Evolutionary conservation across 1,140 invertebrate species (phyloP).

Genomic region (Patella vulgata): DNA sequence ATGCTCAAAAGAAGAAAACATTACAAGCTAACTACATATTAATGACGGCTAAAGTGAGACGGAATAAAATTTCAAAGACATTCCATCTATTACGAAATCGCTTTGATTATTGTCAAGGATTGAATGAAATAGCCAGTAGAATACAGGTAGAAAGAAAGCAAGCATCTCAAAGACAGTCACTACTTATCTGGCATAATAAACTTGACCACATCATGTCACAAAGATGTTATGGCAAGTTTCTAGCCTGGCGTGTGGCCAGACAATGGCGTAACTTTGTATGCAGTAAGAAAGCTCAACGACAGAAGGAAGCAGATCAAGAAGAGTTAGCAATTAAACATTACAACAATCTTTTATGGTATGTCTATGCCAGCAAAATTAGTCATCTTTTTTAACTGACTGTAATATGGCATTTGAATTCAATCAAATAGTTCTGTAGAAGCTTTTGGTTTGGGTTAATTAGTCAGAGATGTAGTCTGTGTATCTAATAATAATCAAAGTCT

Average conservation of each 20-base stretch:
- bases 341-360: constrained; percentile 22
- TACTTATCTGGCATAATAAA: constrained; percentile 14
- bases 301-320: constrained; percentile 11
- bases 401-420: too few relatives aligned
- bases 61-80: constrained; percentile 1
- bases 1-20: background rate
- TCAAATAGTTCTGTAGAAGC: too few relatives aligned
- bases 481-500: too few relatives aligned
- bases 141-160: constrained; percentile 2
- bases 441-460: too few relatives aligned
- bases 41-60: background rate
- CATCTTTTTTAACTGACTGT: too few relatives aligned
- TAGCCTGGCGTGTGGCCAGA: constrained; percentile 6
- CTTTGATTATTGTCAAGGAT: constrained; percentile 26
- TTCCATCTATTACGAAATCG: constrained; percentile 14
- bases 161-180: background rate
- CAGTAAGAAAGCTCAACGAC: constrained; percentile 9
- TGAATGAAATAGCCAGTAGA: constrained; percentile 7
- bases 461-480: too few relatives aligned
- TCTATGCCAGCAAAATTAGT: too few relatives aligned
- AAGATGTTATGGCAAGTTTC: constrained; percentile 13
- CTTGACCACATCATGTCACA: constrained; percentile 8
- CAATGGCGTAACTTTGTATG: constrained; percentile 16
- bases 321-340: constrained; percentile 11
- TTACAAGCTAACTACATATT: background rate